These are phyloP conservation scores for Promerops cafer DNA, from an alignment of 2,113 vertebrate genomes.

Conservation along the genomic window DNA sequence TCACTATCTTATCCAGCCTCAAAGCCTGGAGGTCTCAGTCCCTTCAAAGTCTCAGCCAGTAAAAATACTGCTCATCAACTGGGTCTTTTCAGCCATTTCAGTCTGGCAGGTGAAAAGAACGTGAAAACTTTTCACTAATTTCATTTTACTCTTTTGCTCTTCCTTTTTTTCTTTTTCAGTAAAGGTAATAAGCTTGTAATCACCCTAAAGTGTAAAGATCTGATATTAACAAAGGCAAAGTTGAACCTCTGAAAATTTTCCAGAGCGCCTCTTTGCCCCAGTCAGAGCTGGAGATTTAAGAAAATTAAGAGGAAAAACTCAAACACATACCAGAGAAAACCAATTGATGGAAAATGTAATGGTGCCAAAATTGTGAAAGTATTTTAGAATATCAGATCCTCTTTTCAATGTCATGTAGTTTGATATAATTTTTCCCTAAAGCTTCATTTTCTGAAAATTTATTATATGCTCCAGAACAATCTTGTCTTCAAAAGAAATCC, in stretches of 20 bases:
- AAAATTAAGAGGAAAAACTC: neutral
- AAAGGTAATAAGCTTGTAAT: neutral
- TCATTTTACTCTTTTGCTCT: neutral
- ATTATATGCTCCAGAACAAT: constrained; percentile 34
- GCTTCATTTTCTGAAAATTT: constrained; percentile 37
- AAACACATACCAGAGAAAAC: neutral
- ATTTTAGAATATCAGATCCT: neutral
- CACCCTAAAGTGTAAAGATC: neutral
- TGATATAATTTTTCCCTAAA: constrained; percentile 22
- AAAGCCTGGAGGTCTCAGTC: neutral
- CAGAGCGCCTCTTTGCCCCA: neutral
- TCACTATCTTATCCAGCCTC: neutral
- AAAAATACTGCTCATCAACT: neutral
- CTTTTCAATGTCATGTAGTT: constrained; percentile 7
- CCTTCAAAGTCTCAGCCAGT: neutral
- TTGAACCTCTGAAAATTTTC: neutral
- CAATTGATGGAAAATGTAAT: neutral
- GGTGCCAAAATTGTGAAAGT: constrained; percentile 24
- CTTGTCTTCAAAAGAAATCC: constrained; percentile 50
- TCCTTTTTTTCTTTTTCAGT: neutral
- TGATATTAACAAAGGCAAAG: neutral
- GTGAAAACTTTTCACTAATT: neutral
- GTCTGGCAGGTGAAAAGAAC: neutral
- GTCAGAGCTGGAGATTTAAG: neutral
- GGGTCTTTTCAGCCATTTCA: neutral